A percentile compares a stretch with the other conserved stretches of the same genome.
Conservation (phyloP, 2,797 vertebrate species). For the Megaceryle alcyon region DNA sequence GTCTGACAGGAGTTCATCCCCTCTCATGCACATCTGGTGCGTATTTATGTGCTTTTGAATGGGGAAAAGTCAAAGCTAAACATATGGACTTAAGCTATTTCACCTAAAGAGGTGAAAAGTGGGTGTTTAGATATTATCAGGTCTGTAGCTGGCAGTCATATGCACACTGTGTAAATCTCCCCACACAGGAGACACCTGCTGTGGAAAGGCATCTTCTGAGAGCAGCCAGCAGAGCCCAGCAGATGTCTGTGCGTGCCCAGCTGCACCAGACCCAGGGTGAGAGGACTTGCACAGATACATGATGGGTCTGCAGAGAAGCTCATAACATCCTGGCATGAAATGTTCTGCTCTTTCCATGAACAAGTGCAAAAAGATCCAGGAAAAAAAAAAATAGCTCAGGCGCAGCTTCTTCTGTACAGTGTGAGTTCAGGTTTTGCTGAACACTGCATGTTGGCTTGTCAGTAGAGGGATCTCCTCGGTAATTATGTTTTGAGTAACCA, state of each 20-base stretch:
- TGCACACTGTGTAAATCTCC: not conserved
- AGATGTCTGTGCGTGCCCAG: not conserved
- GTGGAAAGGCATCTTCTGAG: not conserved
- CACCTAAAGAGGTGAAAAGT: slow-evolving; percentile 63
- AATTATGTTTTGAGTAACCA: not conserved
- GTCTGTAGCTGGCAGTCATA: slow-evolving; percentile 10
- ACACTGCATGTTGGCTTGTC: not conserved
- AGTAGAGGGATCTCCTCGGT: not conserved
- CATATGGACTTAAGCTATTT: not conserved
- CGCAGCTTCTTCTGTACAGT: not conserved
- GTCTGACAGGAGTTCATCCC: not conserved
- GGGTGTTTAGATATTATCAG: slow-evolving; percentile 38
- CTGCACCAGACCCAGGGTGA: not conserved
- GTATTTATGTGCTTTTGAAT: slow-evolving; percentile 1
- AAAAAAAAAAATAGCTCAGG: not conserved
- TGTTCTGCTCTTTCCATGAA: not conserved
- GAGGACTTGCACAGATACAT: not conserved
- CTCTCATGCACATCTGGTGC: not conserved
- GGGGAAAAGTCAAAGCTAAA: slow-evolving; percentile 12
- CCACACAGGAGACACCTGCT: not conserved
- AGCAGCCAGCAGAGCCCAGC: not conserved
- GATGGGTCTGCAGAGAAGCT: fast-evolving
- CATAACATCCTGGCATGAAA: not conserved
- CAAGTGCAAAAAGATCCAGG: not conserved
- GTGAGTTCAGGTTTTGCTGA: not conserved